These are phyloP conservation scores for Brenthis ino DNA, from an alignment of 2,888 invertebrate species.

Conservation along the genomic window DNA sequence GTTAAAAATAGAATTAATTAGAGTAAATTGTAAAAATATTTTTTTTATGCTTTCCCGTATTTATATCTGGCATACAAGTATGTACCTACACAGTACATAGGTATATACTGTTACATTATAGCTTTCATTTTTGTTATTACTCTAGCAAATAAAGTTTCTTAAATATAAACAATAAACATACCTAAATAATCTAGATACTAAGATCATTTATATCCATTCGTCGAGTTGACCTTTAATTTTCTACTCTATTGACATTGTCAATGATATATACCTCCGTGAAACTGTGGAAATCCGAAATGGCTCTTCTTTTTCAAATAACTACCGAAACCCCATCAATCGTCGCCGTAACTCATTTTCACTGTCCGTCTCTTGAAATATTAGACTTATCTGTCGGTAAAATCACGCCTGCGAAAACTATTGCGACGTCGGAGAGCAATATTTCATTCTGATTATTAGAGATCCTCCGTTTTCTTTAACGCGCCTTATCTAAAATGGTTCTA, in stretches of 20 bases:
- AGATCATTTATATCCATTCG: constrained; percentile 43
- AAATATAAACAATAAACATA: neutral
- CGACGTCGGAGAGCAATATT: constrained; percentile 69
- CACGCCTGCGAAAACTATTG: constrained; percentile 73
- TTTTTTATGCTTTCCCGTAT: too few relatives aligned
- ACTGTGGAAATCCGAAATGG: constrained; percentile 63
- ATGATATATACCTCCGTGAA: constrained; percentile 75
- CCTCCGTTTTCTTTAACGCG: neutral
- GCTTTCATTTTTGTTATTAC: too few relatives aligned
- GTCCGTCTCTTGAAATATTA: constrained; percentile 74
- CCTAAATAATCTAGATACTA: neutral
- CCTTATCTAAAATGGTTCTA: too few relatives aligned
- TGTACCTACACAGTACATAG: too few relatives aligned
- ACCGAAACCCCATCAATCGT: constrained; percentile 75
- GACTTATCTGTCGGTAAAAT: constrained; percentile 72
- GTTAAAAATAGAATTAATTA: too few relatives aligned
- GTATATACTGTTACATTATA: too few relatives aligned
- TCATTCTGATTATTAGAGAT: constrained; percentile 69
- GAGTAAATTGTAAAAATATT: too few relatives aligned
- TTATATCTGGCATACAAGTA: too few relatives aligned
- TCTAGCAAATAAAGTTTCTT: too few relatives aligned
- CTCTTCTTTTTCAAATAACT: constrained; percentile 81
- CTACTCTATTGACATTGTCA: constrained; percentile 78
- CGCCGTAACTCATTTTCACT: constrained; percentile 74
- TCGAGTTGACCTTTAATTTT: constrained; percentile 80